Conservation (phyloP, 2,888 invertebrate species). For the Argyra leucocephala region DNA sequence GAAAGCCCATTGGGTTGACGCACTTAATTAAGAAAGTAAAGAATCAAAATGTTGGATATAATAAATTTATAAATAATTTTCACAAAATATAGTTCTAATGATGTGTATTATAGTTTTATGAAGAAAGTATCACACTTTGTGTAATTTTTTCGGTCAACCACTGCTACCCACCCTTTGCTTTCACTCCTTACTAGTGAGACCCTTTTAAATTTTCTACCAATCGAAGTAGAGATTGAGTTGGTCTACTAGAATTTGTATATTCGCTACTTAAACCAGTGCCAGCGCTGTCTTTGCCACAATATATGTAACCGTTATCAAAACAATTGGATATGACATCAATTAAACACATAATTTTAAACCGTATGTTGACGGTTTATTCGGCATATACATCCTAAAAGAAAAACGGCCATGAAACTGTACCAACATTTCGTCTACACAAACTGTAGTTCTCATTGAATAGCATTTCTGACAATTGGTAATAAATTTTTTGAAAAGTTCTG, state of each 20-base stretch:
- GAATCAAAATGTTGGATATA: too few species aligned
- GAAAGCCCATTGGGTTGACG: too few species aligned
- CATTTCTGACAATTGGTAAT: conserved; percentile 16
- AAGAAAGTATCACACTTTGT: too few species aligned
- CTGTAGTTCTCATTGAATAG: conserved; percentile 20
- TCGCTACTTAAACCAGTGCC: neutral
- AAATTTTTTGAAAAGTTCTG: conserved; percentile 16
- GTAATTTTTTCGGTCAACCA: too few species aligned
- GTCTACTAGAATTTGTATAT: conserved; percentile 14
- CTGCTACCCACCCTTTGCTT: too few species aligned
- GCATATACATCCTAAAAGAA: conserved; percentile 23
- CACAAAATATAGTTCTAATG: too few species aligned
- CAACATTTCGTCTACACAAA: conserved; percentile 23
- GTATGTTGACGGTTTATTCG: conserved; percentile 24
- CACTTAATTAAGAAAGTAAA: too few species aligned
- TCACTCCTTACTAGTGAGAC: too few species aligned
- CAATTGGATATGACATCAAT: conserved; percentile 14
- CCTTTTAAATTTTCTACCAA: too few species aligned
- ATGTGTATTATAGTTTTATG: too few species aligned
- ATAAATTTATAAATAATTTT: too few species aligned
- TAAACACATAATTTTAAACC: conserved; percentile 21
- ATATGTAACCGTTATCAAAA: conserved; percentile 19
- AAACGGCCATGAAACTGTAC: conserved; percentile 23
- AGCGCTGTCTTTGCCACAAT: conserved; percentile 8
- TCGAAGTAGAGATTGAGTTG: too few species aligned